phyloP scores from a whole-genome alignment of 2,797 vertebrate species.

The Tarsius wallacei region DNA sequence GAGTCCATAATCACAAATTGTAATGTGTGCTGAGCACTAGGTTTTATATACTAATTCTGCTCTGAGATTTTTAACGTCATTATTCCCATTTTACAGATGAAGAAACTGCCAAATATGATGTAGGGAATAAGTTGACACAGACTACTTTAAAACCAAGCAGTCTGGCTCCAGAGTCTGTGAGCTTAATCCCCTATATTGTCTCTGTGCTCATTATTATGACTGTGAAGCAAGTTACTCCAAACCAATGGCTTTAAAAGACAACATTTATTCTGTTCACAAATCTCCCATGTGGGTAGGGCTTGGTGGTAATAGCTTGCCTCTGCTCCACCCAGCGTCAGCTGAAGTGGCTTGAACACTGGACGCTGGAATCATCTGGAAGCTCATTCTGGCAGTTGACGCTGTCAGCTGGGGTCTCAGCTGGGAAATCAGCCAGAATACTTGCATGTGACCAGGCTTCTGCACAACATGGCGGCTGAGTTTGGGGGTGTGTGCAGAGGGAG shows the following conservation, averaged over 20 bases:
- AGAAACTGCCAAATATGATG: constrained; percentile 23
- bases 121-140: neutral
- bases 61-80: constrained; percentile 14
- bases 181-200: neutral
- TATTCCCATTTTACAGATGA: constrained; percentile 56
- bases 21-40: neutral
- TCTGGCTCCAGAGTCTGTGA: neutral
- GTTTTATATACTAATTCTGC: neutral
- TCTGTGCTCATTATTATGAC: neutral
- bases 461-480: neutral
- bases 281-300: neutral
- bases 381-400: neutral
- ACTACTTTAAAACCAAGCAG: neutral
- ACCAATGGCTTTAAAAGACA: neutral
- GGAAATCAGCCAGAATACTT: neutral
- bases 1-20: neutral
- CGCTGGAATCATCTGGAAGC: neutral
- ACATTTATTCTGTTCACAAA: neutral
- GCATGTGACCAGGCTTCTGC: neutral
- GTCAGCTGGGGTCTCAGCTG: neutral
- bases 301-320: neutral
- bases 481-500: neutral
- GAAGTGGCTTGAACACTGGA: neutral
- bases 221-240: neutral
- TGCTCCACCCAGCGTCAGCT: neutral